Percentiles rank a stretch among this genome's conserved stretches.
Conservation (phyloP, 1,140 invertebrate species). For the Sipha flava region DNA sequence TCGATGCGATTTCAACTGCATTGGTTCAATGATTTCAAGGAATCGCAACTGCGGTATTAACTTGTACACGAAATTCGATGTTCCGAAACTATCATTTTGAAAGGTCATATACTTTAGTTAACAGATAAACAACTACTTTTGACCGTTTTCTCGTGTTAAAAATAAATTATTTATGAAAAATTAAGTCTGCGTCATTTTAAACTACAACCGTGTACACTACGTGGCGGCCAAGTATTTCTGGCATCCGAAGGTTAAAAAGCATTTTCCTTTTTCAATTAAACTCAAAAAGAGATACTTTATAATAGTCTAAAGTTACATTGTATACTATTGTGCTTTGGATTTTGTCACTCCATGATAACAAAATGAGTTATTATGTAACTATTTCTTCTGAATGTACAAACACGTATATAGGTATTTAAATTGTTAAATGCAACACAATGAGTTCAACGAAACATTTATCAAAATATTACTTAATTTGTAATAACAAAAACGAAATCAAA, state of each 20-base stretch:
- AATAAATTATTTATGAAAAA: constrained; percentile 2
- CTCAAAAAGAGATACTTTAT: background rate
- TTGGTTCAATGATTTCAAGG: no score
- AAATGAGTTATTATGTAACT: background rate
- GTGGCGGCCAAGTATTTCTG: background rate
- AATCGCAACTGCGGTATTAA: no score
- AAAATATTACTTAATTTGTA: no score
- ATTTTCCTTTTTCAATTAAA: background rate
- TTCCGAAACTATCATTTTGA: background rate
- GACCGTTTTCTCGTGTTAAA: background rate
- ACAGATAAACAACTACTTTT: background rate
- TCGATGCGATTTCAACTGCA: no score
- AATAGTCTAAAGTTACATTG: background rate
- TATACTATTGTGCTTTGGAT: background rate
- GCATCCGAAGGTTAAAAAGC: background rate
- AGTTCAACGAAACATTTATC: no score
- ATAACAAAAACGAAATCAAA: no score
- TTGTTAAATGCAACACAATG: no score
- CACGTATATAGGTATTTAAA: no score
- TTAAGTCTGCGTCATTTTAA: background rate
- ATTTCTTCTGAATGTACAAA: no score
- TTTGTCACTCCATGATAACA: background rate
- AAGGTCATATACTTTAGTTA: background rate
- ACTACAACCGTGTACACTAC: background rate
- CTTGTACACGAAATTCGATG: no score